Evolutionary conservation across 2,797 vertebrate species (phyloP), one percentile per base, ranked within the genome.

Genomic region (Loris lydekkerianus): DNA sequence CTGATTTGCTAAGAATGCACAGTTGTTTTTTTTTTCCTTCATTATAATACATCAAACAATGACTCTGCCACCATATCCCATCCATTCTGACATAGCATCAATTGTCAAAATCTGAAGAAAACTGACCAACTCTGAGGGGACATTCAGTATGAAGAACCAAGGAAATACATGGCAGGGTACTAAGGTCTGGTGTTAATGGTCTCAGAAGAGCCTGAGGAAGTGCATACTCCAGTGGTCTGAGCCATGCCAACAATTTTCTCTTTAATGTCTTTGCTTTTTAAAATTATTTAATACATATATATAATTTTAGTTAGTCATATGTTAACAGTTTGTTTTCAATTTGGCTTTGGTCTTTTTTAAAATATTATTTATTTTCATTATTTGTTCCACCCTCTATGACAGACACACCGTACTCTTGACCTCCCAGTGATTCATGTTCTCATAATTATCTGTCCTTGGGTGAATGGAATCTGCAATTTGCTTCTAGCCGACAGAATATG

Each of bases 241-340:
- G 31, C 69, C 7, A 4, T 37, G 29, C 10, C 2, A 29, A n/a
- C 53, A n/a, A 21, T 69, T 94, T 85, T 40, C n/a, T 49, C 40
- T 84, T 87, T 93, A 82, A 43, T 29, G 15, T 63, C 46, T 63
- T 81, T 67, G 10, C 15, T 84, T 75, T 84, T 37, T 4, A 4
- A 40, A 67, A 60, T 69, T 63, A 80, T 70, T 46, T 76, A 53
- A 60, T n/a, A 81, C 8, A 29, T 43, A 14, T 69, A 56, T 46
- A 10, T 75, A 58, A 58, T 89, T 96, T 83, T n/a, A 88, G 75
- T 10, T 27, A 43, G 18, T 72, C 49, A 40, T 18, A 84, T n/a
- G n/a, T 93, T 93, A 75, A 53, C 67, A 73, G 27, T 67, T 96
- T 90, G 31, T 53, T 61, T 82, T 93, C 37, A 0, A 10, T 63